Evolutionary conservation across 2,888 invertebrate genomes (phyloP), one percentile per base, ranked within the genome.

Genomic region (Meloe dianella): DNA sequence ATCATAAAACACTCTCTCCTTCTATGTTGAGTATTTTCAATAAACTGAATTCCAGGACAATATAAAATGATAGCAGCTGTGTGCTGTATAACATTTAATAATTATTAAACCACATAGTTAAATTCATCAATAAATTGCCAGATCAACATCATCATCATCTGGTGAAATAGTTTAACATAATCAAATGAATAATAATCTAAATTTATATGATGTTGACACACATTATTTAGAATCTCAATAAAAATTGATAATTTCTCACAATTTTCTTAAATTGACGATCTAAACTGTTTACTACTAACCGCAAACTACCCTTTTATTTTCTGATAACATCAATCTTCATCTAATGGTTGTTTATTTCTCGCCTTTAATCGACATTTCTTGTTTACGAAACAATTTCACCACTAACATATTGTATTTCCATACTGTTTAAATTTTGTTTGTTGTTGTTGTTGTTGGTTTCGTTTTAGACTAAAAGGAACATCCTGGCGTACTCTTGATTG

Each of bases 171-270:
- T 54, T 54, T 27, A 41, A 17, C 17, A 41, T 41, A 41, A 41
- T 41, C 41, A 41, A 41, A 41, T 41, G 41, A 41, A 41, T 41
- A 41, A 41, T 41, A 41, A 41, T 41, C 41, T 41, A 41, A 41
- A 41, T 41, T 41, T 41, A 41, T 41, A 41, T 7, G 2, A 41
- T 1, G 41, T 41, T 41, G 41, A 41, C 41, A 41, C 7, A 41
- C n/a, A 17, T 41, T 41, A 41, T 41, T 41, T 12, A 14, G 12
- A 14, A 12, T 14, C 12, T 12, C 12, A 5, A 12, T 2, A 14
- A 14, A 12, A 35, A 35, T 35, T 12, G 2, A n/a, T 35, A 10
- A 12, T 12, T 12, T 12, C 5, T 35, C 12, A 35, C 32, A 32
- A 32, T 32, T 32, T 32, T 32, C 3, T 32, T 32, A 10, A 32